Conservation (phyloP, 2,113 vertebrate species). For the Lophotis ruficrista region DNA sequence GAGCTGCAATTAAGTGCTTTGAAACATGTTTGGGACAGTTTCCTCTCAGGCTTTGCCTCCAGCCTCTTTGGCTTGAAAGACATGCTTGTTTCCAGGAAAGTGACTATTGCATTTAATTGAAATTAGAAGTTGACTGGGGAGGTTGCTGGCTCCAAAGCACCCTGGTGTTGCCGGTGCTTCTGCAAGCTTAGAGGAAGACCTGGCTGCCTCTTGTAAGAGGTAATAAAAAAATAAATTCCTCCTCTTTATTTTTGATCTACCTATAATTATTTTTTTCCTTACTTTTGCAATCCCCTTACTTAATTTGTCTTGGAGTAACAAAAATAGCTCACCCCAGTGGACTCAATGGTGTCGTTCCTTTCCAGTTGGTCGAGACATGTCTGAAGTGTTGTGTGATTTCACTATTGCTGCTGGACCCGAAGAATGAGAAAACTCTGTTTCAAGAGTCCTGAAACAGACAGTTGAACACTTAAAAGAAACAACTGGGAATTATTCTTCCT, state of each 20-base stretch:
- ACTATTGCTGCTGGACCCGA: fast-evolving
- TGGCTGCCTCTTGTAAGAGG: neutral
- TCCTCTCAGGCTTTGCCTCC: neutral
- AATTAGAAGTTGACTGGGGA: neutral
- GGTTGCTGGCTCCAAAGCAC: neutral
- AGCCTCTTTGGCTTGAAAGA: slow-evolving; percentile 5
- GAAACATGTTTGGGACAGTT: neutral
- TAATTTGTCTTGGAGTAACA: neutral
- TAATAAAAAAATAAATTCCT: neutral
- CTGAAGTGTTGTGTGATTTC: neutral
- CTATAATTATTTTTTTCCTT: neutral
- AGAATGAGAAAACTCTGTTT: neutral
- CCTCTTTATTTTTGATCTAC: neutral
- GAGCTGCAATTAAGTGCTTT: neutral
- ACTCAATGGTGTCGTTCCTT: neutral
- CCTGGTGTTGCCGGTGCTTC: neutral
- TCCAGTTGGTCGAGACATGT: neutral
- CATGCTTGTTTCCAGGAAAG: neutral
- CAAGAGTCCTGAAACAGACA: neutral
- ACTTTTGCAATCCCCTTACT: neutral
- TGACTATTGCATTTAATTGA: neutral
- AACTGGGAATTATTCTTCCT: neutral
- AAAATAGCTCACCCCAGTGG: neutral
- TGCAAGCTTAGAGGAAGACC: neutral
- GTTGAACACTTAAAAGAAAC: neutral